These are phyloP conservation scores for Ectropis crepuscularia DNA, from an alignment of 2,888 invertebrate species.

Conservation along the genomic window DNA sequence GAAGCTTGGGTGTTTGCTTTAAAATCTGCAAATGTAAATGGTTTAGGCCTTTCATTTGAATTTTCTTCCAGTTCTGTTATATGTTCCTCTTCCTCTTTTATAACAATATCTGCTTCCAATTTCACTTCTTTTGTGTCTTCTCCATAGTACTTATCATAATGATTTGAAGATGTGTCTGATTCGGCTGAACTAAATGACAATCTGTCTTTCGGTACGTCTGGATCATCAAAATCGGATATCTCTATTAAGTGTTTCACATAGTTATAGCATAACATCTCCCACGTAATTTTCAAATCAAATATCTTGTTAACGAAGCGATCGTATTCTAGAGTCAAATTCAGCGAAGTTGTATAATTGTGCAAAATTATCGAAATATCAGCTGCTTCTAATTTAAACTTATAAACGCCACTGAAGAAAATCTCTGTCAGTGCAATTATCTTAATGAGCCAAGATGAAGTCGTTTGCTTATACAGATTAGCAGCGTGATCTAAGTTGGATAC, in stretches of 20 bases:
- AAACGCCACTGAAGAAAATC: conserved; percentile 90
- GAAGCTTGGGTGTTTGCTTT: conserved; percentile 68
- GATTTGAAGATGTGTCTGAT: conserved; percentile 71
- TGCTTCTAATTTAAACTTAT: conserved; percentile 86
- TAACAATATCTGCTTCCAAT: conserved; percentile 32
- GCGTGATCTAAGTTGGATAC: conserved; percentile 94
- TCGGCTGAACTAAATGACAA: conserved; percentile 73
- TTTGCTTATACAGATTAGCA: conserved; percentile 96
- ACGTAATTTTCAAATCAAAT: conserved; percentile 85
- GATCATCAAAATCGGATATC: conserved; percentile 73
- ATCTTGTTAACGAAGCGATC: conserved; percentile 85
- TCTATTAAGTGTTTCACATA: conserved; percentile 80
- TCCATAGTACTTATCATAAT: conserved; percentile 71
- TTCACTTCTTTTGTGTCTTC: conserved; percentile 43
- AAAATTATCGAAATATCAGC: conserved; percentile 87
- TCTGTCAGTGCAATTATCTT: conserved; percentile 94
- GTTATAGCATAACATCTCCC: conserved; percentile 85
- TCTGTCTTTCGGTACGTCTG: conserved; percentile 62
- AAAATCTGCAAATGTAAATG: conserved; percentile 85
- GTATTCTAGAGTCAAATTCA: conserved; percentile 82
- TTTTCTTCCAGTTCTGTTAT: conserved; percentile 42
- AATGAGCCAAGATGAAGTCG: conserved; percentile 96
- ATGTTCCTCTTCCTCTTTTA: conserved; percentile 45
- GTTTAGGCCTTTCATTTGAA: conserved; percentile 63
- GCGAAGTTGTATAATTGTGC: conserved; percentile 82